Conservation (phyloP, 2,113 vertebrate genomes). For the Anarrhichthys ocellatus region DNA sequence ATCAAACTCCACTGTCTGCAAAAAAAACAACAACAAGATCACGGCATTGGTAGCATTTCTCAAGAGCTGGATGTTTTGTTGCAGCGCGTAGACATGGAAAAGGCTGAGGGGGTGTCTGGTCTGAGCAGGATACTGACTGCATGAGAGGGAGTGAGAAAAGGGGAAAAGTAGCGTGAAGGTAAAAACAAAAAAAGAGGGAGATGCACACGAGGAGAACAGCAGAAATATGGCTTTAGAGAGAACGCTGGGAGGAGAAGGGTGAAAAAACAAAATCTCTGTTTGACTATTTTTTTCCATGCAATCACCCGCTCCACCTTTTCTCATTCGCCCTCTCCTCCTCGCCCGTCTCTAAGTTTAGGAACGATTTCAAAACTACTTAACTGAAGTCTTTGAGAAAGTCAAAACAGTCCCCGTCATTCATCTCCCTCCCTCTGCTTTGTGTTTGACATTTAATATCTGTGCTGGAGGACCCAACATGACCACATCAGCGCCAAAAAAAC, state of each 20-base stretch:
- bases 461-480: slow-evolving; percentile 30
- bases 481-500: slow-evolving; percentile 52
- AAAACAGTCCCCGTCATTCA: slow-evolving; percentile 1
- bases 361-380: not conserved
- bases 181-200: not conserved
- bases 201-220: not conserved
- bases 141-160: slow-evolving; percentile 25
- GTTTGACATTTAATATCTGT: slow-evolving; percentile 37
- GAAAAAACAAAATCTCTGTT: not conserved
- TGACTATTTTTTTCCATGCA: slow-evolving; percentile 53
- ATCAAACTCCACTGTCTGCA: slow-evolving; percentile 11
- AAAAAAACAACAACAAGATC: slow-evolving; percentile 26
- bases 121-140: not conserved
- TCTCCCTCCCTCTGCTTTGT: slow-evolving; percentile 3
- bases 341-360: slow-evolving; percentile 15
- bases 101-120: not conserved
- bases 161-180: slow-evolving; percentile 14
- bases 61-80: slow-evolving; percentile 20
- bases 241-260: slow-evolving; percentile 1
- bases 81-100: not conserved
- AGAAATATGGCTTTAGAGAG: slow-evolving; percentile 5
- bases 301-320: slow-evolving; percentile 41
- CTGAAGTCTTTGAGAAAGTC: slow-evolving; percentile 15
- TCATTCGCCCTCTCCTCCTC: not conserved
- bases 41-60: slow-evolving; percentile 37